phyloP scores from a whole-genome alignment of 64 coral and sea anemone genomes.

The Pachyseris speciosa region DNA sequence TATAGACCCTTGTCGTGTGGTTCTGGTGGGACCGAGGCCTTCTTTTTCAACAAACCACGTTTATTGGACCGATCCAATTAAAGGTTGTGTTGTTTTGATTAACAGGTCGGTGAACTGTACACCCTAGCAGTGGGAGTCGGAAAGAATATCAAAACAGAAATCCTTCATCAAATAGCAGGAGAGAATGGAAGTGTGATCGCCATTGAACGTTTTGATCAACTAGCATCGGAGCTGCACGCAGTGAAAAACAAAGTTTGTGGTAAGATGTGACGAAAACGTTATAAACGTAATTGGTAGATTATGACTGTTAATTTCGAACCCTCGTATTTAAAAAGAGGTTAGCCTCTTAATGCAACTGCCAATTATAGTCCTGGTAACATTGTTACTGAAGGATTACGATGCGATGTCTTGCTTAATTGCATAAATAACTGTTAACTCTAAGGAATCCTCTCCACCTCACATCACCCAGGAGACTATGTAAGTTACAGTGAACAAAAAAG shows the following conservation, averaged over 20 bases:
- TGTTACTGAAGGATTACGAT: too few relatives aligned
- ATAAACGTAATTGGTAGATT: too few relatives aligned
- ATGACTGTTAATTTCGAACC: too few relatives aligned
- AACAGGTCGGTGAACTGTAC: not conserved
- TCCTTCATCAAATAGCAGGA: conserved; percentile 21
- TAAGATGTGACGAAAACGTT: not conserved
- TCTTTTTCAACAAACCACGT: not conserved
- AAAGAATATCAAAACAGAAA: not conserved
- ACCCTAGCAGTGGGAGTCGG: conserved; percentile 26
- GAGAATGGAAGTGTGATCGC: not conserved
- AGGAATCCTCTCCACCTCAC: too few relatives aligned
- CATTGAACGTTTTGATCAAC: not conserved
- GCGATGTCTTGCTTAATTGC: too few relatives aligned
- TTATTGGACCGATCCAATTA: not conserved
- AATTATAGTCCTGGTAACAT: too few relatives aligned
- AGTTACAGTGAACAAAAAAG: too few relatives aligned
- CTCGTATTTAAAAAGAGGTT: too few relatives aligned
- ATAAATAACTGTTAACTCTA: too few relatives aligned
- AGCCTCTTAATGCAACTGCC: too few relatives aligned
- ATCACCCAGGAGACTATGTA: too few relatives aligned
- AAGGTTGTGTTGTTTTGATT: not conserved
- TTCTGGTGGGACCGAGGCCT: not conserved
- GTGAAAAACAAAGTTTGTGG: conserved; percentile 27
- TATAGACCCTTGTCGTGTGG: too few relatives aligned
- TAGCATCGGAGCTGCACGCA: not conserved